A percentile compares a stretch with the other conserved stretches of the same genome.
Evolutionary conservation across 2,888 invertebrate genomes (phyloP).

Genomic region (Suillia variegata): DNA sequence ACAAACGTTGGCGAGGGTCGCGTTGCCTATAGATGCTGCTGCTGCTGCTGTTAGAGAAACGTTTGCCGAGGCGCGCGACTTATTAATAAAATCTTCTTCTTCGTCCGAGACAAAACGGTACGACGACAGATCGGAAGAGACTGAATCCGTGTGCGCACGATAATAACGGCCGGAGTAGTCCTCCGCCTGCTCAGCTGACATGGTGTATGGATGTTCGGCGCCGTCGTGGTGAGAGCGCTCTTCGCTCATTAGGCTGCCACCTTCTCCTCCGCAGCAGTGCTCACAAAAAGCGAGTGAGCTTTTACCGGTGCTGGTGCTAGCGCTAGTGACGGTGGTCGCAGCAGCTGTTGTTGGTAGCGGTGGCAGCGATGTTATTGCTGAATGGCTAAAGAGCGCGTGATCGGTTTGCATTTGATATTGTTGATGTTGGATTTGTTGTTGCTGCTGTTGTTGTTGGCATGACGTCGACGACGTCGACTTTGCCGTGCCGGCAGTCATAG

Average conservation of each 20-base stretch:
- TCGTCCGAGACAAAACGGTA: conserved; percentile 56
- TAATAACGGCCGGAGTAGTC: conserved; percentile 43
- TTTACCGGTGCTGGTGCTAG: conserved; percentile 32
- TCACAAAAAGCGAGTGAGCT: conserved; percentile 49
- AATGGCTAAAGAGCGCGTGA: neutral
- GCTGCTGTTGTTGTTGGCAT: conserved; percentile 15
- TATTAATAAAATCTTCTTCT: conserved; percentile 45
- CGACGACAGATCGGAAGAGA: conserved; percentile 57
- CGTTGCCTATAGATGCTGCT: conserved; percentile 20
- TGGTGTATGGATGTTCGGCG: conserved; percentile 8
- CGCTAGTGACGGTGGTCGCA: conserved; percentile 14
- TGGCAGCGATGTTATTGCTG: too few species aligned
- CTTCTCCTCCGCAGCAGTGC: conserved; percentile 45
- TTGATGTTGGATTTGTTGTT: conserved; percentile 25
- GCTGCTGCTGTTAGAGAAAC: conserved; percentile 40
- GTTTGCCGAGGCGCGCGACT: conserved; percentile 37
- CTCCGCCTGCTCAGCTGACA: conserved; percentile 19
- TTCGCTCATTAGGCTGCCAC: conserved; percentile 11
- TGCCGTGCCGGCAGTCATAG: neutral
- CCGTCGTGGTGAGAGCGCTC: conserved; percentile 12
- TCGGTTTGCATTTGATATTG: conserved; percentile 26
- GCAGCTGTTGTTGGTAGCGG: conserved; percentile 16
- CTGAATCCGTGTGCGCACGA: conserved; percentile 49
- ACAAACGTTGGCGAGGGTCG: neutral
- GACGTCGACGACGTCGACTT: conserved; percentile 9